Conservation (phyloP, 2,888 invertebrate species). For the Amphipyra berbera region DNA sequence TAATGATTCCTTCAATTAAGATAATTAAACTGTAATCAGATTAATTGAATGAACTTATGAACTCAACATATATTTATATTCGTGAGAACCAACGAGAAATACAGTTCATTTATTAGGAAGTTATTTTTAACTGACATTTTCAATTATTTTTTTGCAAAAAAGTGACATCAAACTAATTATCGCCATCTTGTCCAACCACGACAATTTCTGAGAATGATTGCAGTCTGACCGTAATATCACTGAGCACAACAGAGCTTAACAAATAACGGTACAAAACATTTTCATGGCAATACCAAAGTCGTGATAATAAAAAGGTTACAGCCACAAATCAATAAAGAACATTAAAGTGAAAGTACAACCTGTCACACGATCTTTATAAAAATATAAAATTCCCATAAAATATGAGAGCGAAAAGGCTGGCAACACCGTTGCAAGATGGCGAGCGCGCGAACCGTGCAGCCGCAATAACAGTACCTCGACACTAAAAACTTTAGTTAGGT, state of each 20-base stretch:
- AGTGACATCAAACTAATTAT: constrained; percentile 37
- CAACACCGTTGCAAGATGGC: constrained; percentile 36
- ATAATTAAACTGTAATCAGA: constrained; percentile 3
- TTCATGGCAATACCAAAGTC: constrained; percentile 29
- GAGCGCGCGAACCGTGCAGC: constrained; percentile 45
- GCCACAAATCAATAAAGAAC: constrained; percentile 50
- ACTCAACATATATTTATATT: background rate
- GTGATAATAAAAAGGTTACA: constrained; percentile 47
- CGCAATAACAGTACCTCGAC: constrained; percentile 46
- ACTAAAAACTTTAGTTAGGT: constrained; percentile 48
- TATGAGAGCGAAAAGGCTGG: constrained; percentile 52
- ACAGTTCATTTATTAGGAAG: background rate
- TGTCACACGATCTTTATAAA: constrained; percentile 42
- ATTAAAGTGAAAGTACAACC: constrained; percentile 54
- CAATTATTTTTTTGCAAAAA: background rate
- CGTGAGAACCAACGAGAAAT: background rate
- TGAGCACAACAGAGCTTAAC: constrained; percentile 25
- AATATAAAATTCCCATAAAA: constrained; percentile 57
- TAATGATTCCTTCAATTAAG: background rate
- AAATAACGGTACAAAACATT: constrained; percentile 43
- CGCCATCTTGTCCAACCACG: constrained; percentile 3
- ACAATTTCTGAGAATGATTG: constrained; percentile 21
- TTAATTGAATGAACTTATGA: background rate
- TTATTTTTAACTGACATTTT: constrained; percentile 5
- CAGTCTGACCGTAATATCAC: constrained; percentile 30